A percentile compares a stretch with the other conserved stretches of the same genome.
phyloP scores from a whole-genome alignment of 2,797 vertebrate species.

The Hyperoplus immaculatus region DNA sequence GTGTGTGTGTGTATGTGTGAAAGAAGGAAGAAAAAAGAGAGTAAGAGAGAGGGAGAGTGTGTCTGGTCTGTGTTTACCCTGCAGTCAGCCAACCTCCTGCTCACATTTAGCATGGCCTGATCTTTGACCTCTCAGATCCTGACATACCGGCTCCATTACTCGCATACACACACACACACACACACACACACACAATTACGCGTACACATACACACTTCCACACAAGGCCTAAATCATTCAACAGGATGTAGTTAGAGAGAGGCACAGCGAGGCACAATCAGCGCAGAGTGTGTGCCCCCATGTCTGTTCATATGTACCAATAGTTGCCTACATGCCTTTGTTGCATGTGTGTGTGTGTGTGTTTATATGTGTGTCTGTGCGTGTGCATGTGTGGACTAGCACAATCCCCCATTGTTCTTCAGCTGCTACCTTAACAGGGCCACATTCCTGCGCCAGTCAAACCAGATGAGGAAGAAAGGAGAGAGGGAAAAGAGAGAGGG shows the following conservation, averaged over 20 bases:
- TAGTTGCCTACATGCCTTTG: slow-evolving; percentile 73
- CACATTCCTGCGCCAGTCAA: slow-evolving; percentile 88
- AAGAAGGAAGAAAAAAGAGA: slow-evolving; percentile 11
- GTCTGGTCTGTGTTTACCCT: slow-evolving; percentile 84
- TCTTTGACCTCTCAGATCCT: slow-evolving; percentile 80
- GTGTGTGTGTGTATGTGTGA: no score
- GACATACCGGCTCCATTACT: slow-evolving; percentile 81
- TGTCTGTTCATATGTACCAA: slow-evolving; percentile 79
- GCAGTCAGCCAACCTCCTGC: slow-evolving; percentile 81
- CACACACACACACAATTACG: slow-evolving; percentile 36
- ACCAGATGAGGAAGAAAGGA: slow-evolving; percentile 82
- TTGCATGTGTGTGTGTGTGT: slow-evolving; percentile 34
- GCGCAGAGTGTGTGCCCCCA: slow-evolving; percentile 62
- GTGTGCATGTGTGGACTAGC: slow-evolving; percentile 56
- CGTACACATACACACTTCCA: slow-evolving; percentile 52
- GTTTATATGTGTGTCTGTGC: slow-evolving; percentile 25
- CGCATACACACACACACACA: slow-evolving; percentile 45
- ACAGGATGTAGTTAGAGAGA: slow-evolving; percentile 83
- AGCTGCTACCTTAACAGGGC: slow-evolving; percentile 87
- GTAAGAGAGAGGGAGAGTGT: slow-evolving; percentile 51
- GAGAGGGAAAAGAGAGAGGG: slow-evolving; percentile 41
- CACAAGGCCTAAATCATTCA: slow-evolving; percentile 83
- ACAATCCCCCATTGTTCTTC: slow-evolving; percentile 89
- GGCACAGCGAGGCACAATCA: slow-evolving; percentile 77
- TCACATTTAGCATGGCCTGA: slow-evolving; percentile 84